Percentiles rank a stretch among this genome's conserved stretches.
Conservation (phyloP, 2,888 invertebrate genomes). For the Ormyrus rosae region DNA sequence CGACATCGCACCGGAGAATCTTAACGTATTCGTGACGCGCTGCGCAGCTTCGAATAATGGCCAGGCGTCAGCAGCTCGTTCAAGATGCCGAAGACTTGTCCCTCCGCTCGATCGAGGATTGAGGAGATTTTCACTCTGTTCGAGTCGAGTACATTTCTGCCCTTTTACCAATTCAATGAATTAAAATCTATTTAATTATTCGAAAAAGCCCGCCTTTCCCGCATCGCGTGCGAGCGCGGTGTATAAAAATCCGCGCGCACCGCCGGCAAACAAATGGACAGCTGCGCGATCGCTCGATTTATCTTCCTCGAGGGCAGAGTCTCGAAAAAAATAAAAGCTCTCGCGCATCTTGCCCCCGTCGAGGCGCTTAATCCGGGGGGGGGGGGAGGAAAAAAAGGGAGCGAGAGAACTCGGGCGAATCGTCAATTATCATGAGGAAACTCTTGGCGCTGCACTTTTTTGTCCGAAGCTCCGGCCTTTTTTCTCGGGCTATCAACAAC, state of each 20-base stretch:
- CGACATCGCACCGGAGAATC: constrained; percentile 61
- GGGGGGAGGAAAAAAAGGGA: constrained; percentile 4
- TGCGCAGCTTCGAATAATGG: constrained; percentile 48
- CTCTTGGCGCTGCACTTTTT: constrained; percentile 30
- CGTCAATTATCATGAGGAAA: constrained; percentile 51
- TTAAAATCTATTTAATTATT: no score
- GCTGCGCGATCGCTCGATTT: constrained; percentile 7
- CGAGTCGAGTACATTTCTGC: no score
- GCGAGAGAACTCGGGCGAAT: not conserved
- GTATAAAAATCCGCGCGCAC: constrained; percentile 13
- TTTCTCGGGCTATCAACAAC: constrained; percentile 59
- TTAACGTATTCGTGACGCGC: constrained; percentile 62
- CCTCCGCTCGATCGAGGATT: not conserved
- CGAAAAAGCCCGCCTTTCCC: not conserved
- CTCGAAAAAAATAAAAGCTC: no score
- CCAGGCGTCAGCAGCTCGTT: constrained; percentile 67
- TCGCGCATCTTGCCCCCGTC: no score
- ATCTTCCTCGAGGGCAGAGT: constrained; percentile 9
- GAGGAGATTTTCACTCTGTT: not conserved
- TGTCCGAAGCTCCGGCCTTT: not conserved
- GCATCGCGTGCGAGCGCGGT: not conserved
- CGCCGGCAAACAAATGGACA: constrained; percentile 12
- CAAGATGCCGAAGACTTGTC: not conserved
- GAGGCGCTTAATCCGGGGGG: not conserved
- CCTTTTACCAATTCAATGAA: no score